Base-by-base conservation (phyloP, 2,113 vertebrate genomes). In the Spilogale gracilis region DNA sequence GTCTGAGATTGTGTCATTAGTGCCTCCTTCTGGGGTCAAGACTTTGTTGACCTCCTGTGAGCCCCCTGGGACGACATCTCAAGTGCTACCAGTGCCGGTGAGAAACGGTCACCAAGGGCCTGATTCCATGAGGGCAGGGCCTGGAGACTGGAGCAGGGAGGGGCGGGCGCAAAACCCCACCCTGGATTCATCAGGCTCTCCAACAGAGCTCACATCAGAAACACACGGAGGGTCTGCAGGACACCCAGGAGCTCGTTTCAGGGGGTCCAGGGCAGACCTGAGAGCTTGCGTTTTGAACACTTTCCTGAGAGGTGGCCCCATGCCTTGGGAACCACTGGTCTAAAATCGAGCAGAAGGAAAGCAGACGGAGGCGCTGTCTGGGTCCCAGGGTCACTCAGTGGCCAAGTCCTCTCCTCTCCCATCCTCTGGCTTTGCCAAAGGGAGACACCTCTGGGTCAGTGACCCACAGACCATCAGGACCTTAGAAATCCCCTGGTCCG, bases 71-170 rank as follows among this genome's bases (percentile, higher is more conserved):
- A 60, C 16, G 71, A n/a, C 23, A 54, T 17, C 58, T 88, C 17
- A 12, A 2, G 1, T 27, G 32, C 58, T 14, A 9, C 9, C 14
- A 6, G 32, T 52, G 45, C 21, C 21, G 18, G 43, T 1, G 52
- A 52, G 32, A 61, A 54, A 27, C 48, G 20, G 43, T 73, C 48
- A 27, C 38, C 61, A 48, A 45, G 11, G 50, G 38, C 27, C 21
- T 5, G 1, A 43, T 65, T 23, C 48, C 18, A 2, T 6, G 0
- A 3, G 13, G 45, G 20, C 8, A 38, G 13, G 25, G 27, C 18
- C 56, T 13, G 74, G 48, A n/a, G 45, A 18, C 25, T 48, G 61
- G 25, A 7, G 50, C 11, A 9, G 32, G 21, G 9, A 65, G 50
- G 23, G 18, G 20, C 32, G 23, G 30, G 54, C 11, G 21, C 27